phyloP scores from a whole-genome alignment of 2,113 vertebrate species.

The Malurus elegans region DNA sequence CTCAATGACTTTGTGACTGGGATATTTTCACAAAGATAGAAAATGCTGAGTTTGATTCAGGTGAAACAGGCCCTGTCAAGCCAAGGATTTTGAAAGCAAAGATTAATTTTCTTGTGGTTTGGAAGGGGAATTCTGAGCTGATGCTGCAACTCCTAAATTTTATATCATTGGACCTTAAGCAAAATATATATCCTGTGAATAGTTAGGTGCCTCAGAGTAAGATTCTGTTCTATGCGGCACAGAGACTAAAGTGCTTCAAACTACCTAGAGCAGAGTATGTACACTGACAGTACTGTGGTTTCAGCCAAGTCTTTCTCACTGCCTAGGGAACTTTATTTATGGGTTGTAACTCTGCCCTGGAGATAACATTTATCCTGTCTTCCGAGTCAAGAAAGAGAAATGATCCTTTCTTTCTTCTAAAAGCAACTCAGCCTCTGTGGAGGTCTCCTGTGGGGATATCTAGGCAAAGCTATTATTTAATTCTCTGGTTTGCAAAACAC shows the following conservation, averaged over 20 bases:
- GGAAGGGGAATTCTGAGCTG: neutral
- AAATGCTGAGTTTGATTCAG: neutral
- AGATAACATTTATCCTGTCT: neutral
- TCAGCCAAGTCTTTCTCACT: neutral
- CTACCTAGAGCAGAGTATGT: neutral
- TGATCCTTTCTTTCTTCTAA: neutral
- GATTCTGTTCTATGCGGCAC: neutral
- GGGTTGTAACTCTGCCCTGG: neutral
- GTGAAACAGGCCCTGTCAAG: neutral
- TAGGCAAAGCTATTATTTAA: neutral
- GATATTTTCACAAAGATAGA: neutral
- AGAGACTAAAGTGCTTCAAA: neutral
- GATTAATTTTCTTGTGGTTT: neutral
- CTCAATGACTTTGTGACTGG: neutral
- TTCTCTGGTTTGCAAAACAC: neutral
- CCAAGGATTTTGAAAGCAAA: neutral
- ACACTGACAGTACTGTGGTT: neutral
- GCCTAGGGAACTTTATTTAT: neutral
- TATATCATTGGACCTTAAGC: neutral
- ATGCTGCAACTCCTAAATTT: neutral
- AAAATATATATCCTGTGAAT: neutral
- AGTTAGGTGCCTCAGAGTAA: neutral
- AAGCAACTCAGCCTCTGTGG: neutral
- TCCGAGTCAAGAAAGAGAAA: neutral
- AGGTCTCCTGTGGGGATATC: neutral